A percentile compares a stretch with the other conserved stretches of the same genome.
phyloP scores from a whole-genome alignment of 1,140 invertebrate genomes.

The Papilio polyxenes region DNA sequence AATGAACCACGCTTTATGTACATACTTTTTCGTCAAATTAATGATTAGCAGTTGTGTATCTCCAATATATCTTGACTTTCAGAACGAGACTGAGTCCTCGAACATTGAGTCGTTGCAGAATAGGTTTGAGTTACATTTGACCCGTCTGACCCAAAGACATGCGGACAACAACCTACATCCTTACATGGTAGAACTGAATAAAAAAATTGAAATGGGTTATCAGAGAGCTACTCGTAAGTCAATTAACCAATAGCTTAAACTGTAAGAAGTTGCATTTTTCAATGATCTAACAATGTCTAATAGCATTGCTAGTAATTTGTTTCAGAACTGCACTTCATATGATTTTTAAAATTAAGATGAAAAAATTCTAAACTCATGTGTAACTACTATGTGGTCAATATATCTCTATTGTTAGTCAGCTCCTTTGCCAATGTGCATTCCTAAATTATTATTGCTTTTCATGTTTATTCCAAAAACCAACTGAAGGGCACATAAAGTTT shows the following conservation, averaged over 20 bases:
- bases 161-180: constrained; percentile 55
- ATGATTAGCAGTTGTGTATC: neutral
- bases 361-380: too few relatives aligned
- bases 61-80: too few relatives aligned
- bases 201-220: constrained; percentile 46
- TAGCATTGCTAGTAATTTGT: neutral
- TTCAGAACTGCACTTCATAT: too few relatives aligned
- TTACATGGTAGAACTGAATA: constrained; percentile 56
- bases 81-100: constrained; percentile 57
- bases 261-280: neutral
- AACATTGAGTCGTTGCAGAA: constrained; percentile 55
- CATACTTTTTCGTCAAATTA: neutral
- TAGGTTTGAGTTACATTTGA: constrained; percentile 51
- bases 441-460: too few relatives aligned
- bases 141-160: constrained; percentile 47
- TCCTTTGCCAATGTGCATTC: too few relatives aligned
- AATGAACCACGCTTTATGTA: neutral
- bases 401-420: too few relatives aligned
- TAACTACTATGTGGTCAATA: too few relatives aligned
- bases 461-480: too few relatives aligned
- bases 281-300: too few relatives aligned
- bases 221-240: constrained; percentile 50
- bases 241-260: constrained; percentile 14
- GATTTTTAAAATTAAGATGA: too few relatives aligned
- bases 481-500: too few relatives aligned